These are phyloP conservation scores for Siphlonurus alternatus DNA, from an alignment of 2,888 invertebrate genomes.

Conservation along the genomic window DNA sequence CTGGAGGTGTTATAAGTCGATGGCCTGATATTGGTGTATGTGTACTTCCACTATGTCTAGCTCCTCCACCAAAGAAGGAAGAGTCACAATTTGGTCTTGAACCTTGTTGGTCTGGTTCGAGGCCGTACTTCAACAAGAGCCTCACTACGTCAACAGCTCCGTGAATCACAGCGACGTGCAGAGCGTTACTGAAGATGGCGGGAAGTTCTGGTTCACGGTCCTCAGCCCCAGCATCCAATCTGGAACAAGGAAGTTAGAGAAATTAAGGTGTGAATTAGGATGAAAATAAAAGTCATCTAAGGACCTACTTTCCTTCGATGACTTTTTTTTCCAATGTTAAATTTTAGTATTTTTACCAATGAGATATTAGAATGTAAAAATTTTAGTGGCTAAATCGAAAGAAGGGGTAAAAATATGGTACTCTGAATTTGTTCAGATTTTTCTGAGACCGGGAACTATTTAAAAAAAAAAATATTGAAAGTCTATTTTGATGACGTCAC, in stretches of 20 bases:
- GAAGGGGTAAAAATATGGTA: too few species aligned
- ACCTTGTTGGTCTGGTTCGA: constrained; percentile 37
- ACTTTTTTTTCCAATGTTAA: too few species aligned
- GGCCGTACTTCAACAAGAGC: constrained; percentile 33
- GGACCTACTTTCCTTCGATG: too few species aligned
- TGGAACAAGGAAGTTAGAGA: neutral
- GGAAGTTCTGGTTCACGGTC: constrained; percentile 17
- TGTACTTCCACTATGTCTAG: constrained; percentile 5
- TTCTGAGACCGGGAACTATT: too few species aligned
- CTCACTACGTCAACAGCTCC: constrained; percentile 34
- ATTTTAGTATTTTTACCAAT: too few species aligned
- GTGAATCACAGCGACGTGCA: constrained; percentile 39
- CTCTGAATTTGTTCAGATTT: too few species aligned
- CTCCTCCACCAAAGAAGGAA: neutral
- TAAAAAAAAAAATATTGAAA: too few species aligned
- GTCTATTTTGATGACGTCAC: too few species aligned
- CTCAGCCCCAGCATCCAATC: neutral
- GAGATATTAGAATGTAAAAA: too few species aligned
- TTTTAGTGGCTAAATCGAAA: too few species aligned
- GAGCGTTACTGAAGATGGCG: constrained; percentile 32
- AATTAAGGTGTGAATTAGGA: neutral
- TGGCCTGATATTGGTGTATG: neutral
- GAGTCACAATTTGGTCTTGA: constrained; percentile 17
- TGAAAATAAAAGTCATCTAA: neutral
- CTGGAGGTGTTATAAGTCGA: neutral